Conservation (phyloP, 2,888 invertebrate species). For the Rotaria sp. region DNA sequence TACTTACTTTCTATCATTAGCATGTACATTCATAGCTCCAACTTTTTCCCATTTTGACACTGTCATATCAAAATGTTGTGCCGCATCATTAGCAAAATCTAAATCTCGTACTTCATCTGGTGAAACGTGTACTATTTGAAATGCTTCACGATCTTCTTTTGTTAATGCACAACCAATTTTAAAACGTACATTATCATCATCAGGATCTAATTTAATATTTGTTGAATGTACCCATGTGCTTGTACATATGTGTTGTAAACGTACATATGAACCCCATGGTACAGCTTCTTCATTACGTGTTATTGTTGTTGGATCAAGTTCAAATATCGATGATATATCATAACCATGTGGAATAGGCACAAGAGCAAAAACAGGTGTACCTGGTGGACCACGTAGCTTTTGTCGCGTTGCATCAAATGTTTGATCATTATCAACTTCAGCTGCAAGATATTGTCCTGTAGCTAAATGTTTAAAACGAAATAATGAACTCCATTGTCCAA, state of each 20-base stretch:
- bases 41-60: slow-evolving; percentile 62
- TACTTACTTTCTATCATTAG: slow-evolving; percentile 7
- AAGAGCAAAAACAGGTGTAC: slow-evolving; percentile 71
- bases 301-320: slow-evolving; percentile 90
- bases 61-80: slow-evolving; percentile 61
- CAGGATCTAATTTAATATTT: slow-evolving; percentile 85
- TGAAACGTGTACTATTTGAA: slow-evolving; percentile 88
- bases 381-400: slow-evolving; percentile 55
- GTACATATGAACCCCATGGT: slow-evolving; percentile 74
- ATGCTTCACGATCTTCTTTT: slow-evolving; percentile 97
- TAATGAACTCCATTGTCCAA: slow-evolving; percentile 94
- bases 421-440: slow-evolving; percentile 68
- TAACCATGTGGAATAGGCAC: slow-evolving; percentile 85
- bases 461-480: slow-evolving; percentile 97
- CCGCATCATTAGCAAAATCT: slow-evolving; percentile 98
- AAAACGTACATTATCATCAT: slow-evolving; percentile 75
- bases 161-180: slow-evolving; percentile 84
- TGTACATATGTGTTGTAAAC: slow-evolving; percentile 83
- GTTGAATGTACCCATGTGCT: slow-evolving; percentile 97
- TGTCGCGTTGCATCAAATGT: slow-evolving; percentile 61
- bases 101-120: slow-evolving; percentile 93
- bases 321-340: slow-evolving; percentile 88
- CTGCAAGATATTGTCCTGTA: slow-evolving; percentile 91
- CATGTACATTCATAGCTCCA: slow-evolving; percentile 42
- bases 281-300: slow-evolving; percentile 85